Evolutionary conservation across 2,888 invertebrate genomes (phyloP), one percentile per base, ranked within the genome.

Genomic region (Drosophila atripex): DNA sequence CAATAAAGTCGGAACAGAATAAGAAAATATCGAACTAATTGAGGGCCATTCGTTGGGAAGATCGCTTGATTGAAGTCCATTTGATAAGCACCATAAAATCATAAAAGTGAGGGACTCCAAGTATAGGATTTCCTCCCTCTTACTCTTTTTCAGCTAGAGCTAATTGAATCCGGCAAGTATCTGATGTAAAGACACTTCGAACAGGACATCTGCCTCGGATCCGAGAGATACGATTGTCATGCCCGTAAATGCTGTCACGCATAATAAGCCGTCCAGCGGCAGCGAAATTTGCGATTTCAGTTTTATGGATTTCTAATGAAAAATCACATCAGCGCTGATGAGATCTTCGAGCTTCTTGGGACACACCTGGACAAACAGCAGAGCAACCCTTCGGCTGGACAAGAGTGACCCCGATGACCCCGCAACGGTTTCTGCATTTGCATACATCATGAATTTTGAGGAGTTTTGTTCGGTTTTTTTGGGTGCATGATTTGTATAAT

Each of bases 391-490:
- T 89, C 80, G 84, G 50, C 47, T 55, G 63, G 61, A 61, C 76
- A 77, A 78, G 72, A 21, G 45, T 90, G 89, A 90, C 89, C 90
- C 84, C 51, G 76, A 76, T 90, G 90, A 90, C 88, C 90, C 80
- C 50, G 71, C 73, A 76, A 78, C 86, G 75, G 69, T 25, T 80
- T 70, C 61, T 74, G 77, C 80, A 90, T 90, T 90, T 90, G 89
- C 89, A 89, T 89, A 88, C 57, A 60, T 71, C 73, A 76, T 72
- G 64, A 71, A 72, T 71, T 73, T 75, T 38, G 68, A 54, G 72
- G 68, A 74, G 73, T 64, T 60, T 53, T 56, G 61, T 49, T 32
- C 32, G 9, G 43, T 53, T 55, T 57, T 49, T 50, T 54, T 63
- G 59, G 49, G 54, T 46, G 64, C 76, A 76, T 85, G 80, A 75